Conservation (phyloP, 2,888 invertebrate genomes). For the Lochmaea crataegi region DNA sequence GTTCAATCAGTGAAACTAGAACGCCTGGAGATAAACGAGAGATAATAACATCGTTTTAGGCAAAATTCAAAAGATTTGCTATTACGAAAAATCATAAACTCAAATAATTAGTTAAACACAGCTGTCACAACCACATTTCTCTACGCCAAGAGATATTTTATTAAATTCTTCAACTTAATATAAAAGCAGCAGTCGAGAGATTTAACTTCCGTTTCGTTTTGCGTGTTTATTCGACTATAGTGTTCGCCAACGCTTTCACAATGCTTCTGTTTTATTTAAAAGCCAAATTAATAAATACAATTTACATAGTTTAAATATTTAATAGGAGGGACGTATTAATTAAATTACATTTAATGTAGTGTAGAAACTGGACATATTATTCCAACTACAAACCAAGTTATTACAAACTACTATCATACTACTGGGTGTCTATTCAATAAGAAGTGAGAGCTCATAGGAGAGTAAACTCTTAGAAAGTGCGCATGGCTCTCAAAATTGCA, state of each 20-base stretch:
- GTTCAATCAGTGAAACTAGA: no score
- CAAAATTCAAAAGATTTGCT: no score
- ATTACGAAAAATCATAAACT: neutral
- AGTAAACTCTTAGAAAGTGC: no score
- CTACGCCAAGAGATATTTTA: neutral
- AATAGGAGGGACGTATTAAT: neutral
- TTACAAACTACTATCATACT: no score
- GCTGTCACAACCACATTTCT: neutral
- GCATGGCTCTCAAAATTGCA: no score
- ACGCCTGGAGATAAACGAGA: no score
- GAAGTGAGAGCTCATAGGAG: no score
- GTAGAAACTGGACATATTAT: no score
- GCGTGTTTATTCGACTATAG: neutral
- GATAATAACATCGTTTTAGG: no score
- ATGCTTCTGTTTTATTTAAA: neutral
- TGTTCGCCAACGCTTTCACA: neutral
- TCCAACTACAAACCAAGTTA: no score
- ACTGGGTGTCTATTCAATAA: no score
- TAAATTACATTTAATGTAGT: neutral
- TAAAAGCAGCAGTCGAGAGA: neutral
- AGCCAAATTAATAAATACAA: neutral
- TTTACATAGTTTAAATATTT: neutral
- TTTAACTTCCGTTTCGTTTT: neutral
- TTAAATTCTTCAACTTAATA: neutral
- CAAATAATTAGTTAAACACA: neutral